Evolutionary conservation across 2,113 vertebrate species (phyloP).

Genomic region (Poicephalus meyeri): DNA sequence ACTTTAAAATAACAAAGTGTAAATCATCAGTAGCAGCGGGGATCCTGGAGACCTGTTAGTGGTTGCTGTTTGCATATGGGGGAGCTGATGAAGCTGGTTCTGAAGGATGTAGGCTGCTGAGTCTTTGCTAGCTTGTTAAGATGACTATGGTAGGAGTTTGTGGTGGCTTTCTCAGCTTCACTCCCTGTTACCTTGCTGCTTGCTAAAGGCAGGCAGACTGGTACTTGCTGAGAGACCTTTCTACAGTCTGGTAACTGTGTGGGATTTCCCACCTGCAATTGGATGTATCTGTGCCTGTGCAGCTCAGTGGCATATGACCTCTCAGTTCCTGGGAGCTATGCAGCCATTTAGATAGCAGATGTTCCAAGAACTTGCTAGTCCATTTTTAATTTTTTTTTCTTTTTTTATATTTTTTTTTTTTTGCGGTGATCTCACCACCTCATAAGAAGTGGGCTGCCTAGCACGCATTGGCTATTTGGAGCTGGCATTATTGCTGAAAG

Average conservation of each 20-base stretch:
- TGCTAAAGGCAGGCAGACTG: background rate
- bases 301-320: background rate
- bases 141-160: background rate
- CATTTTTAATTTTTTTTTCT: background rate
- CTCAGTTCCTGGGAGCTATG: background rate
- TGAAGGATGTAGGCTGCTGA: background rate
- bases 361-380: background rate
- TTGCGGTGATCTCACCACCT: background rate
- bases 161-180: background rate
- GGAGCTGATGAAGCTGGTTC: background rate
- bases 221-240: background rate
- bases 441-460: background rate
- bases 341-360: background rate
- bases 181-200: background rate
- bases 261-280: background rate
- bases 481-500: background rate
- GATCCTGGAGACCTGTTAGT: background rate
- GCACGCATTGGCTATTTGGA: background rate
- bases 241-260: background rate
- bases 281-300: background rate
- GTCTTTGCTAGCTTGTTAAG: background rate
- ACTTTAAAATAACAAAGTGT: background rate
- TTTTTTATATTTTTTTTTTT: background rate
- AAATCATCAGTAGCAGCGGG: background rate
- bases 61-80: background rate